Evolutionary conservation across 2,113 vertebrate species (phyloP).

Genomic region (Hyperopisus bebe): DNA sequence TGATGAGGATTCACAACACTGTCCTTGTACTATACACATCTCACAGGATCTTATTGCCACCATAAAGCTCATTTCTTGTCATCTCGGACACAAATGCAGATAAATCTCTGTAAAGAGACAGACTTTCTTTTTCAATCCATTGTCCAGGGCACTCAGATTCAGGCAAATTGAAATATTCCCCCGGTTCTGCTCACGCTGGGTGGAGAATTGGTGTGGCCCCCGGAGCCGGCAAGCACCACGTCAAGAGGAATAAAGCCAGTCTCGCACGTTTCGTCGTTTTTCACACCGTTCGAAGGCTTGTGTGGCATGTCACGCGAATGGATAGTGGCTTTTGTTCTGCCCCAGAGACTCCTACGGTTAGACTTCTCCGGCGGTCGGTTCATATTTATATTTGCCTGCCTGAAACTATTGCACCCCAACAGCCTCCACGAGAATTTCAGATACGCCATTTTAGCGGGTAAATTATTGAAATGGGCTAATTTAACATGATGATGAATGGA

Average conservation of each 20-base stretch:
- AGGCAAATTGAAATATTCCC: constrained; percentile 16
- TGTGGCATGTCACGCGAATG: not conserved
- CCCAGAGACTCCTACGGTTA: not conserved
- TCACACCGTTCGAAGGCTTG: not conserved
- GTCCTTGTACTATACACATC: not conserved
- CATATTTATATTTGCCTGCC: not conserved
- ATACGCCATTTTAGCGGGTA: not conserved
- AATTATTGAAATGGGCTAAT: not conserved
- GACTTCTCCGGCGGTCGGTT: not conserved
- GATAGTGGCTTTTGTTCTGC: not conserved
- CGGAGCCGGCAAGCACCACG: not conserved
- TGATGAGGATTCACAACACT: not conserved
- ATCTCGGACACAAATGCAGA: not conserved
- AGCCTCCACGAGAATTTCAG: not conserved
- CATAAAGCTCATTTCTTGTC: not conserved
- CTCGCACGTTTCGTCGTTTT: not conserved
- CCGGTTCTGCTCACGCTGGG: constrained; percentile 1
- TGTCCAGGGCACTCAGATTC: constrained; percentile 3
- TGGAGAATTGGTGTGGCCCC: not conserved
- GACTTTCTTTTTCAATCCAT: not conserved
- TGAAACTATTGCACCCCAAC: not conserved
- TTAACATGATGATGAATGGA: not conserved
- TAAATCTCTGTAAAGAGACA: not conserved
- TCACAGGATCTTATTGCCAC: not conserved
- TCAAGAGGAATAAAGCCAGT: not conserved